Evolutionary conservation across 1,140 invertebrate genomes (phyloP).

Genomic region (Scaptodrosophila lebanonensis): DNA sequence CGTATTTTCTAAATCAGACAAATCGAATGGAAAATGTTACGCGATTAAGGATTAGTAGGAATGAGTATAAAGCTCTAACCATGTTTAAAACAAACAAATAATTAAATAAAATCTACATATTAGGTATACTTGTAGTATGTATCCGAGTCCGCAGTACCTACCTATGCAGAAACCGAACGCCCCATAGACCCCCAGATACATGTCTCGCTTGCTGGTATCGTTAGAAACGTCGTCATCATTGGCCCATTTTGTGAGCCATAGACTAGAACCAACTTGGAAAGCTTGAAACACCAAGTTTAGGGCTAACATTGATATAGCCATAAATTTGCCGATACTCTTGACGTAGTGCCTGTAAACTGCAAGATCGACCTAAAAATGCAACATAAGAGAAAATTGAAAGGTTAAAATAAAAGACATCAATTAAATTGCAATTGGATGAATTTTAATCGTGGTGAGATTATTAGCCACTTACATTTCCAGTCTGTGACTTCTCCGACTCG

Average conservation of each 20-base stretch:
- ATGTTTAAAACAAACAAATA: conserved; percentile 6
- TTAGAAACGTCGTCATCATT: conserved; percentile 81
- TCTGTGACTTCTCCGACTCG: conserved; percentile 92
- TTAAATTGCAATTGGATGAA: no score
- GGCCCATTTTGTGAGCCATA: conserved; percentile 95
- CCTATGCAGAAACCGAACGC: conserved; percentile 92
- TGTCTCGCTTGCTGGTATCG: conserved; percentile 82
- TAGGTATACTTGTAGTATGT: no score
- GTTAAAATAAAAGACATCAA: no score
- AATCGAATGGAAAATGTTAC: conserved; percentile 44
- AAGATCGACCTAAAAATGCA: conserved; percentile 82
- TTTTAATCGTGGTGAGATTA: no score
- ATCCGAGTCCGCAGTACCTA: no score
- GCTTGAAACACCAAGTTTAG: conserved; percentile 91
- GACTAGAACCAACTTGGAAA: conserved; percentile 93
- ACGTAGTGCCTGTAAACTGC: conserved; percentile 93
- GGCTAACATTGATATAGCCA: conserved; percentile 85
- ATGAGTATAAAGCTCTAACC: no score
- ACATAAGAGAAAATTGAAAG: no score
- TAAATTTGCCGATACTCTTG: conserved; percentile 87
- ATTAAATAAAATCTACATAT: conserved; percentile 54
- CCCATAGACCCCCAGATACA: conserved; percentile 93
- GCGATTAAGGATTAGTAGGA: no score
- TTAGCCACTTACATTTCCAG: no score
- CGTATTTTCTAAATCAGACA: conserved; percentile 52